These are phyloP conservation scores for Pseudococcus viburni DNA, from an alignment of 2,888 invertebrate genomes.

Conservation along the genomic window DNA sequence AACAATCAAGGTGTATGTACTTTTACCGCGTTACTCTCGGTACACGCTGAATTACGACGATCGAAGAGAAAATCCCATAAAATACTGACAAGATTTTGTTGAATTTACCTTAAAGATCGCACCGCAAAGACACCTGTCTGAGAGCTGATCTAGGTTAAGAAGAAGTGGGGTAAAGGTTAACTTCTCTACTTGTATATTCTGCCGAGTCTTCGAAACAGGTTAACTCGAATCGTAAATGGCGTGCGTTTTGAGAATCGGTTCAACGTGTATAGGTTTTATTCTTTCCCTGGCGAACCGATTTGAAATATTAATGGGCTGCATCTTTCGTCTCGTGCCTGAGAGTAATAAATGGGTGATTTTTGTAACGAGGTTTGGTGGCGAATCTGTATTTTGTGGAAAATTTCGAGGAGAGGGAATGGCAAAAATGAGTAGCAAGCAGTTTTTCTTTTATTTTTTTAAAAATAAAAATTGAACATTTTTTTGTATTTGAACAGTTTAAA, in stretches of 20 bases:
- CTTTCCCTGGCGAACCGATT: slow-evolving; percentile 5
- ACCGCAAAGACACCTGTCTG: slow-evolving; percentile 56
- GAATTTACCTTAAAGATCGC: slow-evolving; percentile 52
- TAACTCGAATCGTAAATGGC: slow-evolving; percentile 15
- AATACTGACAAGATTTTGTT: slow-evolving; percentile 35
- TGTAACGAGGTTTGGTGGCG: too few relatives aligned
- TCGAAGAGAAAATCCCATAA: slow-evolving; percentile 1
- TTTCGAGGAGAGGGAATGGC: too few relatives aligned
- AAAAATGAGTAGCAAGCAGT: too few relatives aligned
- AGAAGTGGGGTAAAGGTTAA: slow-evolving; percentile 65
- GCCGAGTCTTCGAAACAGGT: slow-evolving; percentile 30
- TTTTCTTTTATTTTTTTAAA: too few relatives aligned
- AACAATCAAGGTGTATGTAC: not conserved
- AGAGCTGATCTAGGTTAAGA: slow-evolving; percentile 63
- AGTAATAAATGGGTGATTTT: too few relatives aligned
- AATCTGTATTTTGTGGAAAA: too few relatives aligned
- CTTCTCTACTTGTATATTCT: slow-evolving; percentile 44
- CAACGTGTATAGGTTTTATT: not conserved
- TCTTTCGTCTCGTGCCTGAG: too few relatives aligned
- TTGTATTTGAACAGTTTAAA: too few relatives aligned
- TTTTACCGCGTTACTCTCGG: not conserved
- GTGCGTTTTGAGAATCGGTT: slow-evolving; percentile 4
- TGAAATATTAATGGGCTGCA: not conserved
- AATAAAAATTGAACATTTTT: too few relatives aligned
- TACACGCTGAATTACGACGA: not conserved